Percentiles rank a stretch among this genome's conserved stretches.
phyloP scores from a whole-genome alignment of 1,140 invertebrate genomes.

The Thaumetopoea pityocampa region DNA sequence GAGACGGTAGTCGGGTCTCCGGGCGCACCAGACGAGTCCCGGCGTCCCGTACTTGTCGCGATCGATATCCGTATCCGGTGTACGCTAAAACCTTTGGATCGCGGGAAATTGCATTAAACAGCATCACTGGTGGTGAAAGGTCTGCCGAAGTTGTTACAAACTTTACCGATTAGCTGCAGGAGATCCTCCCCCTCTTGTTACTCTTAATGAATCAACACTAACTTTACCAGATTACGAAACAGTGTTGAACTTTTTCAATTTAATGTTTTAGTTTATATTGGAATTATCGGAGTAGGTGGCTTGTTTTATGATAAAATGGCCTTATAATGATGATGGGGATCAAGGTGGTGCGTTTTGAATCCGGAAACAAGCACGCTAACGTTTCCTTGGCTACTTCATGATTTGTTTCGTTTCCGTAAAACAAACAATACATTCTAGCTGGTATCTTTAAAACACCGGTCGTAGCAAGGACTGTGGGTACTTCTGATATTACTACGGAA shows the following conservation, averaged over 20 bases:
- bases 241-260: conserved; percentile 5
- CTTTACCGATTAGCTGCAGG: conserved; percentile 60
- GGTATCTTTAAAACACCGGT: too few species aligned
- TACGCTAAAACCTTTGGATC: too few species aligned
- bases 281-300: background rate
- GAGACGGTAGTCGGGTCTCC: conserved; percentile 36
- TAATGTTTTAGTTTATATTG: conserved; percentile 4
- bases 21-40: conserved; percentile 63
- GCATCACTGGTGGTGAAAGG: conserved; percentile 58
- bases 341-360: too few species aligned
- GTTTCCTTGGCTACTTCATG: too few species aligned
- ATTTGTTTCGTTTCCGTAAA: too few species aligned
- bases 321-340: too few species aligned
- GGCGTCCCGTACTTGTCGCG: conserved; percentile 63
- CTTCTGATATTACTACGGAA: too few species aligned
- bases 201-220: conserved; percentile 44
- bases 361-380: too few species aligned
- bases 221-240: conserved; percentile 11
- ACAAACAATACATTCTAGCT: too few species aligned
- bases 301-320: too few species aligned
- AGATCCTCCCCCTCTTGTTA: conserved; percentile 42
- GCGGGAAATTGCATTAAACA: conserved; percentile 68
- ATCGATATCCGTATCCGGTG: conserved; percentile 69
- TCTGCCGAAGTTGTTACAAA: conserved; percentile 67
- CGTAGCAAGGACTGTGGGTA: too few species aligned